phyloP scores from a whole-genome alignment of 2,113 vertebrate species.

The Numida meleagris region DNA sequence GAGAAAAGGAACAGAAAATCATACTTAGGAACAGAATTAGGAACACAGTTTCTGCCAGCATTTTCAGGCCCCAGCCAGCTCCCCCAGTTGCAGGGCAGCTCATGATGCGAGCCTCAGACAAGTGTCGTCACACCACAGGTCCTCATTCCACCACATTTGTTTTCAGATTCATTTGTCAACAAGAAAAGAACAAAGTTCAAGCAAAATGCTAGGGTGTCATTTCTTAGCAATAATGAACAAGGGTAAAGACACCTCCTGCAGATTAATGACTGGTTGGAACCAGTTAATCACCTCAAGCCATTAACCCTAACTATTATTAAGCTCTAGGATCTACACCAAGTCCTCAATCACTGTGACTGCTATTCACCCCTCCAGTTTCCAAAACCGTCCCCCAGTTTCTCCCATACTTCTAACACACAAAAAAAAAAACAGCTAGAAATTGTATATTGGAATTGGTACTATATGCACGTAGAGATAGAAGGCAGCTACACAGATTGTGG shows the following conservation, averaged over 20 bases:
- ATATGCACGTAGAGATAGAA: background rate
- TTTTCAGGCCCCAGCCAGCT: background rate
- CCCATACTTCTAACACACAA: background rate
- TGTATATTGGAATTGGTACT: background rate
- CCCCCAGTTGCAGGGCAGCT: background rate
- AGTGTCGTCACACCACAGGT: background rate
- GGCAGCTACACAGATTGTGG: rapidly evolving
- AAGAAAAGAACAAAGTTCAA: conserved; percentile 57
- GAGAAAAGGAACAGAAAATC: background rate
- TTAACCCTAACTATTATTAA: conserved; percentile 45
- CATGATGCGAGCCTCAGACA: background rate
- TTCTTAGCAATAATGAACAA: conserved; percentile 32
- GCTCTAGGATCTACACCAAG: conserved; percentile 8
- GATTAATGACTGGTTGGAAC: conserved; percentile 45
- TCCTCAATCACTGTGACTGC: background rate
- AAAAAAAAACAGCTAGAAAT: background rate
- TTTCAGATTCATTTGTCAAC: conserved; percentile 40
- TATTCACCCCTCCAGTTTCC: background rate
- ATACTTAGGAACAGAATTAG: background rate
- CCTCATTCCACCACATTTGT: conserved; percentile 26
- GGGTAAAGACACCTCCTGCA: conserved; percentile 17
- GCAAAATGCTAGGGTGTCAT: conserved; percentile 28
- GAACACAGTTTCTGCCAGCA: background rate
- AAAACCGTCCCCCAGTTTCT: background rate
- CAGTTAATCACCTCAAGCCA: conserved; percentile 57